Evolutionary conservation across 2,113 vertebrate genomes (phyloP), one percentile per base, ranked within the genome.

Genomic region (Rhinolophus sinicus): DNA sequence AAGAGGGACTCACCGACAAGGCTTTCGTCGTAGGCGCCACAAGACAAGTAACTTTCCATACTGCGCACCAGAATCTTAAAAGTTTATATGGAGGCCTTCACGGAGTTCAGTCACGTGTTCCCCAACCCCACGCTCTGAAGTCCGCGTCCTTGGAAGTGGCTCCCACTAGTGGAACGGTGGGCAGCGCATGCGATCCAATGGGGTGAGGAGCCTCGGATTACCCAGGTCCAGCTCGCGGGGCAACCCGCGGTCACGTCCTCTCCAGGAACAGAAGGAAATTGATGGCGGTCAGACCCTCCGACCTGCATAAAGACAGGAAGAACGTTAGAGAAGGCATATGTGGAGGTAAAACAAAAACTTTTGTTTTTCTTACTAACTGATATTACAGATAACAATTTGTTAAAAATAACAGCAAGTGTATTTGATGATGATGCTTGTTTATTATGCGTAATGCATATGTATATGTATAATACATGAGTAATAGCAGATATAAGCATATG

Each of bases 191-290:
- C 30, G 10, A 8, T 38, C 13, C 40, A 38, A 38, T 50, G 16
- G 38, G 1, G 18, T 3, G 44, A 67, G 13, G 64, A 30, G 18
- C 52, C 73, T 69, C 33, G 1, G 0, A 22, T 19, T 14, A 4
- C 18, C 72, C 28, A 24, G 58, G n/a, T 64, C 8, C 1, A 5
- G 60, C 15, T n/a, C 26, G 3, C 0, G 0, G 3, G 28, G 44
- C 35, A 69, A n/a, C 21, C 22, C 3, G 50, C 40, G 16, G 44
- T 60, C 52, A 91, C 6, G 12, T 50, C 81, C 47, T 76, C 35
- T 76, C 13, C 0, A 13, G 40, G 47, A 85, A 10, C 21, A 9
- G 47, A 19, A 56, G 28, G 58, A 44, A 54, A 94, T 4, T 40
- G 28, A 30, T 44, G 64, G 0, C 19, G 65, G 7, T 67, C 93